These are phyloP conservation scores for zebrafish (Danio rerio) DNA, from an alignment of 2,113 vertebrate species.

Conservation along the genomic window DNA sequence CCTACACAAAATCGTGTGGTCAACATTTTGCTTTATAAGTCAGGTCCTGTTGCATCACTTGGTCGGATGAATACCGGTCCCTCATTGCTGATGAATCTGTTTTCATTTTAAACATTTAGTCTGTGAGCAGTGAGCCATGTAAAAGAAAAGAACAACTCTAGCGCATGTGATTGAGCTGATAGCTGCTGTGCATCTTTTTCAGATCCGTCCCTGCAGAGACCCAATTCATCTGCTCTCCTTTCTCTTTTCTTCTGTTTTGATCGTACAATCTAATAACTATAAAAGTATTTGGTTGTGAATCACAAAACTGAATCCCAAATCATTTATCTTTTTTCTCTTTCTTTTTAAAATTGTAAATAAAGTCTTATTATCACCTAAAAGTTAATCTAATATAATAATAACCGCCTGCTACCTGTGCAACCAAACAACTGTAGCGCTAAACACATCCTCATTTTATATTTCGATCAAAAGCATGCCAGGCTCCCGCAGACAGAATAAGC, in stretches of 20 bases:
- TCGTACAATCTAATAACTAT: no score
- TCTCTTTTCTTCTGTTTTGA: no score
- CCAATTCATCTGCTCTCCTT: background rate
- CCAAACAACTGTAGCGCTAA: conserved; percentile 42
- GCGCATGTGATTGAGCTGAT: conserved; percentile 10
- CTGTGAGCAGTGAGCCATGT: conserved; percentile 47
- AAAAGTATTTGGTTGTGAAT: background rate
- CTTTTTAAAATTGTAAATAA: background rate
- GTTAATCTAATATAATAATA: conserved; percentile 26
- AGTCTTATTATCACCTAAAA: conserved; percentile 7
- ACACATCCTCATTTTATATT: conserved; percentile 45
- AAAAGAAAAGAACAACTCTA: conserved; percentile 42
- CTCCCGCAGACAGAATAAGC: conserved; percentile 49
- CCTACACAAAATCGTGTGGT: background rate
- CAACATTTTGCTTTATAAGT: conserved; percentile 10
- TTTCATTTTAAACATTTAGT: conserved; percentile 47
- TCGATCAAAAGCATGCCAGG: conserved; percentile 26
- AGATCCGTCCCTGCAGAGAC: background rate
- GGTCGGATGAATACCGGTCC: conserved; percentile 9
- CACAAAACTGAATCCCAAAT: background rate
- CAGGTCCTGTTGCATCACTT: background rate
- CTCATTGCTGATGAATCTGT: conserved; percentile 47
- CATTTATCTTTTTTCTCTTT: no score
- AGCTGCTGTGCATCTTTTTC: conserved; percentile 15
- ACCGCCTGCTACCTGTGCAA: conserved; percentile 27